Percentiles rank a stretch among this genome's conserved stretches.
Evolutionary conservation across 2,113 vertebrate genomes (phyloP).

Genomic region (Protobothrops flavoviridis): DNA sequence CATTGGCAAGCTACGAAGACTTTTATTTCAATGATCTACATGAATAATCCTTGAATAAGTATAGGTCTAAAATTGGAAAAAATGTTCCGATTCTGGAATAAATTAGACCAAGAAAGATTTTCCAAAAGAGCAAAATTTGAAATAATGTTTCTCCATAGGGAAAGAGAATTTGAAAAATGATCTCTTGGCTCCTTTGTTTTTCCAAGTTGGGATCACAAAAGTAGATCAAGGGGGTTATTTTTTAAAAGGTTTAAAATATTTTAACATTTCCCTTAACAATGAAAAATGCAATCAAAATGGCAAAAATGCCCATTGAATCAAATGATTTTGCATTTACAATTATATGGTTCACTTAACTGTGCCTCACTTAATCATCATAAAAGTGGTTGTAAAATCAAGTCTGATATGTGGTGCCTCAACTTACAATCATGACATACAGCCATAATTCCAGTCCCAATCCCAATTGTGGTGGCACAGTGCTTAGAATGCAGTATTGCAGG

Average conservation of each 20-base stretch:
- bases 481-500: too few relatives aligned
- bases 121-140: neutral
- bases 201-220: neutral
- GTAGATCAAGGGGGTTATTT: neutral
- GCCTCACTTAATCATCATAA: neutral
- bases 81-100: neutral
- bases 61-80: neutral
- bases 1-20: neutral
- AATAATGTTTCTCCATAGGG: neutral
- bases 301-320: neutral
- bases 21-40: neutral
- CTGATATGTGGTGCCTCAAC: neutral
- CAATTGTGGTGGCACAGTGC: neutral
- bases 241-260: neutral
- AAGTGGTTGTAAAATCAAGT: neutral
- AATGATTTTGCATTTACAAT: neutral
- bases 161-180: neutral
- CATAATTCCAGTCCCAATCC: neutral
- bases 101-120: neutral
- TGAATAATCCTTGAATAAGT: neutral
- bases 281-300: neutral
- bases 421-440: neutral
- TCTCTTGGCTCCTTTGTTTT: neutral
- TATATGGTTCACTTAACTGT: neutral
- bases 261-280: neutral